Evolutionary conservation across 1,140 invertebrate genomes (phyloP).

Genomic region (Diorhabda sublineata): DNA sequence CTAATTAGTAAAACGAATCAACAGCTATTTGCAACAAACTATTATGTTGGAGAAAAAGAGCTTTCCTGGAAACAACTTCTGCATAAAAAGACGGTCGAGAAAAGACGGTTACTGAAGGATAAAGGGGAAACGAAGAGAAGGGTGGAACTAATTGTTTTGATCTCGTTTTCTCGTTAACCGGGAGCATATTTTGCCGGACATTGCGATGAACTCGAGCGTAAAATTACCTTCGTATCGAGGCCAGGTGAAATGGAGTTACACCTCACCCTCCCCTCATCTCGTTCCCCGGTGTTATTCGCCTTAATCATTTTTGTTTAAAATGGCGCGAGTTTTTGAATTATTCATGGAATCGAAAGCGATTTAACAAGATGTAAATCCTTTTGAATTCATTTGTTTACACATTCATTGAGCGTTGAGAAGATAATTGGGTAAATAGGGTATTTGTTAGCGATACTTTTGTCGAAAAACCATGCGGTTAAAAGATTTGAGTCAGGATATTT

Average conservation of each 20-base stretch:
- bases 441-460: slow-evolving; percentile 2
- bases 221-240: slow-evolving; percentile 14
- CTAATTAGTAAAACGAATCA: slow-evolving; percentile 10
- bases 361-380: slow-evolving; percentile 12
- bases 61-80: not conserved
- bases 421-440: slow-evolving; percentile 6
- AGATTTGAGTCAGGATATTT: no score
- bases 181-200: slow-evolving; percentile 17
- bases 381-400: slow-evolving; percentile 13
- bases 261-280: not conserved
- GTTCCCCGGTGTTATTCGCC: not conserved
- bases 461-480: no score
- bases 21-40: not conserved
- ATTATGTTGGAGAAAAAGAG: not conserved
- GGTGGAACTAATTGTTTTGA: slow-evolving; percentile 13
- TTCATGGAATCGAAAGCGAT: slow-evolving; percentile 13
- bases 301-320: slow-evolving; percentile 15
- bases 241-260: slow-evolving; percentile 3
- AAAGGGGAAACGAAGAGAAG: not conserved
- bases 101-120: not conserved
- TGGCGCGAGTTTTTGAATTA: slow-evolving; percentile 10
- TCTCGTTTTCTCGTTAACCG: slow-evolving; percentile 15
- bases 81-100: slow-evolving; percentile 8
- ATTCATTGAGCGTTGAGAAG: slow-evolving; percentile 5
- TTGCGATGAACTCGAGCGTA: slow-evolving; percentile 6